A percentile compares a stretch with the other conserved stretches of the same genome.
phyloP scores from a whole-genome alignment of 2,797 vertebrate genomes.

The Poeciliopsis paucimaculata region DNA sequence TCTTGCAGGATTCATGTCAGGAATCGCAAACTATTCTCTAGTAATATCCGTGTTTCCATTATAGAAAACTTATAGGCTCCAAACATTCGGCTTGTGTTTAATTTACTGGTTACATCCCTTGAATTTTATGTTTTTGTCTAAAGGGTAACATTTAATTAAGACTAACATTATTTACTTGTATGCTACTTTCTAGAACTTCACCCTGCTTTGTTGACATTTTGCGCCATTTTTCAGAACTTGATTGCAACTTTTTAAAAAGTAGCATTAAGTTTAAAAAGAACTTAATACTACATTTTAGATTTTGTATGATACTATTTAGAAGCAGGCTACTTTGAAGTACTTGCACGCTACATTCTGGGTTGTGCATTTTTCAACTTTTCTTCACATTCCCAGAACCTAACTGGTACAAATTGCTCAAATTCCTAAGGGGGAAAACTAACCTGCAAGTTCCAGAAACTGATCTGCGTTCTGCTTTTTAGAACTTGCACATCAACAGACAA shows the following conservation, averaged over 20 bases:
- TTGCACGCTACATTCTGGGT: too few species aligned
- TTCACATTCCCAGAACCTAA: too few species aligned
- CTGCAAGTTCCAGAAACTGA: not conserved
- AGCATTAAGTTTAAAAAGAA: too few species aligned
- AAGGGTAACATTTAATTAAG: not conserved
- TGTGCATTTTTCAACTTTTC: too few species aligned
- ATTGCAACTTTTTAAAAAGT: too few species aligned
- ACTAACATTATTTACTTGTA: not conserved
- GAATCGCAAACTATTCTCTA: not conserved
- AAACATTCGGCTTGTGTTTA: not conserved
- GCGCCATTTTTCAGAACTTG: too few species aligned
- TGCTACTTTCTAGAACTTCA: not conserved
- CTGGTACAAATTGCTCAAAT: too few species aligned
- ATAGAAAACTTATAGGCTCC: not conserved
- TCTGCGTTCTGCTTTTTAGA: not conserved
- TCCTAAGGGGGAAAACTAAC: not conserved
- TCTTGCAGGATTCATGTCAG: not conserved
- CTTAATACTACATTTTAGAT: too few species aligned
- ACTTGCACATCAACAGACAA: too few species aligned
- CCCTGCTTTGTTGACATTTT: too few species aligned
- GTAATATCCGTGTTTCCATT: not conserved
- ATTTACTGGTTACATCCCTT: not conserved
- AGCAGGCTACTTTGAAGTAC: not conserved
- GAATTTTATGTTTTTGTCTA: not conserved
- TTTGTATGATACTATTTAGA: not conserved